Evolutionary conservation across 2,113 vertebrate genomes (phyloP).

Genomic region (Silurus asotus): DNA sequence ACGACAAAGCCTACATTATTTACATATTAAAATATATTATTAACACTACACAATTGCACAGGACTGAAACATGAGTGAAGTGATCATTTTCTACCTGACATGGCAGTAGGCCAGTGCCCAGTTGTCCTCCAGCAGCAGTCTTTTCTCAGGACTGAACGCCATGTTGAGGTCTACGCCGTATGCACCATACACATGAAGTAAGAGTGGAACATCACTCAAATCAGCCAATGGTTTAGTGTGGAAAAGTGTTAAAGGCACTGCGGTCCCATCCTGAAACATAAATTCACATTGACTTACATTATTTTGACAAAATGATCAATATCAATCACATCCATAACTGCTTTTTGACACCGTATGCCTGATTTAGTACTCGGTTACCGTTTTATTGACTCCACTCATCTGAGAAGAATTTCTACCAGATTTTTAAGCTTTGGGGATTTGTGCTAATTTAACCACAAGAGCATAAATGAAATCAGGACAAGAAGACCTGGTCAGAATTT

Average conservation of each 20-base stretch:
- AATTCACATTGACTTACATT: not conserved
- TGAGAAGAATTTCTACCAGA: not conserved
- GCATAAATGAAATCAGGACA: not conserved
- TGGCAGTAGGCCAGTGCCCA: conserved; percentile 97
- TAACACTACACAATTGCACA: not conserved
- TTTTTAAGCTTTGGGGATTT: not conserved
- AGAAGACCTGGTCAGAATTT: not conserved
- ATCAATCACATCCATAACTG: not conserved
- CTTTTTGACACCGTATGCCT: too few relatives aligned
- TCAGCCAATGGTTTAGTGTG: conserved; percentile 71
- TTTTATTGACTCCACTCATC: not conserved
- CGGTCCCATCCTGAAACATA: conserved; percentile 81
- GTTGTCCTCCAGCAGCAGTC: conserved; percentile 84
- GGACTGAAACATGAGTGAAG: not conserved
- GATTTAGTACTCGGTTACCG: not conserved
- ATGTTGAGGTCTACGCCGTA: conserved; percentile 90
- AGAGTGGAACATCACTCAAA: conserved; percentile 78
- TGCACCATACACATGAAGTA: conserved; percentile 93
- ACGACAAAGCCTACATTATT: not conserved
- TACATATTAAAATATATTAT: too few relatives aligned
- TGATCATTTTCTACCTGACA: conserved; percentile 77
- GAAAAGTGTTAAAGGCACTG: conserved; percentile 89
- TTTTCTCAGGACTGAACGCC: conserved; percentile 87
- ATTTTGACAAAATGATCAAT: not conserved
- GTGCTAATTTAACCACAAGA: not conserved